Evolutionary conservation across 2,797 vertebrate genomes (phyloP).

Genomic region (Pantherophis alleghaniensis): DNA sequence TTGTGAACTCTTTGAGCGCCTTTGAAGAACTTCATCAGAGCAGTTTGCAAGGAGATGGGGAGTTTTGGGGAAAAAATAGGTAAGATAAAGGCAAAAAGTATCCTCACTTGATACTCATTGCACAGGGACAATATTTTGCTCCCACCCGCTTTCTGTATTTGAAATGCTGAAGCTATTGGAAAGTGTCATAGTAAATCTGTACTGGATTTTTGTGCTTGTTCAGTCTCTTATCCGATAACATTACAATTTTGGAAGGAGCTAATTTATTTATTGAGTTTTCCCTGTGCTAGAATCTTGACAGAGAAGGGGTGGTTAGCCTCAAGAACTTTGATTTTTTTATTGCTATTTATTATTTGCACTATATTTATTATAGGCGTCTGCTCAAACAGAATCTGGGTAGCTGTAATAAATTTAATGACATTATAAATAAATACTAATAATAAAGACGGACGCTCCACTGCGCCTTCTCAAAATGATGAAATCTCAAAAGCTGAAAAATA

Average conservation of each 20-base stretch:
- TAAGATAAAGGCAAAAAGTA: constrained; percentile 16
- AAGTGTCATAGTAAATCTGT: neutral
- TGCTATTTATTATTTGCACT: neutral
- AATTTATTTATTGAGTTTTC: neutral
- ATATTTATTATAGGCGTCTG: neutral
- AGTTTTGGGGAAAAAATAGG: neutral
- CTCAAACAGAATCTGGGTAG: neutral
- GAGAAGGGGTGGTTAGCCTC: neutral
- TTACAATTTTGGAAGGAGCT: neutral
- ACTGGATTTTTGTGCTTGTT: neutral
- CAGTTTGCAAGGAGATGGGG: constrained; percentile 26
- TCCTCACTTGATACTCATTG: constrained; percentile 31
- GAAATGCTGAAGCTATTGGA: neutral
- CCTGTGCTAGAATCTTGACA: neutral
- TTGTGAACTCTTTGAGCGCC: constrained; percentile 35
- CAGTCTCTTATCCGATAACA: neutral
- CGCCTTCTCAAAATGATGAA: neutral
- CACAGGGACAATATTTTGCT: neutral
- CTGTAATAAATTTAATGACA: neutral
- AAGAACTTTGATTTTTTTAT: neutral
- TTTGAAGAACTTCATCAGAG: constrained; percentile 44
- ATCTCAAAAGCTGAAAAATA: neutral
- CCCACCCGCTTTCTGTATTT: neutral
- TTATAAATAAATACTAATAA: neutral
- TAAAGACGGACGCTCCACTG: neutral